Percentiles rank a stretch among this genome's conserved stretches.
These are phyloP conservation scores for Amazona ochrocephala DNA, from an alignment of 2,797 vertebrate genomes.

Conservation along the genomic window DNA sequence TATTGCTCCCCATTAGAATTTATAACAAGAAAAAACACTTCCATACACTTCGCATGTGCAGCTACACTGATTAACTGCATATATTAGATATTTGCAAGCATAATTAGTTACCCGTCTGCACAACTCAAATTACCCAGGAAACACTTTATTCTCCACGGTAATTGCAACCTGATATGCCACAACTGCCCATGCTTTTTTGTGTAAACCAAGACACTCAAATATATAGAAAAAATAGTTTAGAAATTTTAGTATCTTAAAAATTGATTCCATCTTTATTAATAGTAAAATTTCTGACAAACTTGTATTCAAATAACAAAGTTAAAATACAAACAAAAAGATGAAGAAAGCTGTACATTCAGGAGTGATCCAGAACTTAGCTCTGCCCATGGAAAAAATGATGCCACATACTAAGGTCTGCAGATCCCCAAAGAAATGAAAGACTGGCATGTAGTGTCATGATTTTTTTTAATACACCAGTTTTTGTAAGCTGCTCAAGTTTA, in stretches of 20 bases:
- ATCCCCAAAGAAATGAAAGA: background rate
- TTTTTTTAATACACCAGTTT: background rate
- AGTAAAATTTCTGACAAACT: background rate
- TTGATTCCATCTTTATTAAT: background rate
- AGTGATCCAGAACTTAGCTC: background rate
- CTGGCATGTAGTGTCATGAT: background rate
- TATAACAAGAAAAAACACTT: background rate
- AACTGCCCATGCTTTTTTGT: background rate
- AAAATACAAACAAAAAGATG: background rate
- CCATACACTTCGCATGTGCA: background rate
- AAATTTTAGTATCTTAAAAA: background rate
- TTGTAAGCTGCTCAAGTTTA: background rate
- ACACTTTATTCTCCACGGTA: background rate
- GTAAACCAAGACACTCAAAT: background rate
- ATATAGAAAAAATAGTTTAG: background rate
- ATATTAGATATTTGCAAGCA: background rate
- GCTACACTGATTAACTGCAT: background rate
- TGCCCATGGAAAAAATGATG: background rate
- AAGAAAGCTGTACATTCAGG: background rate
- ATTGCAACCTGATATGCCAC: background rate
- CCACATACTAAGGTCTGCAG: background rate
- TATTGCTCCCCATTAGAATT: background rate
- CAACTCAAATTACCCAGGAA: background rate
- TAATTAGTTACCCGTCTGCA: background rate
- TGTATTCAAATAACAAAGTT: background rate